A percentile compares a stretch with the other conserved stretches of the same genome.
Conservation (phyloP, 2,888 invertebrate species). For the Toxonevra muliebris region DNA sequence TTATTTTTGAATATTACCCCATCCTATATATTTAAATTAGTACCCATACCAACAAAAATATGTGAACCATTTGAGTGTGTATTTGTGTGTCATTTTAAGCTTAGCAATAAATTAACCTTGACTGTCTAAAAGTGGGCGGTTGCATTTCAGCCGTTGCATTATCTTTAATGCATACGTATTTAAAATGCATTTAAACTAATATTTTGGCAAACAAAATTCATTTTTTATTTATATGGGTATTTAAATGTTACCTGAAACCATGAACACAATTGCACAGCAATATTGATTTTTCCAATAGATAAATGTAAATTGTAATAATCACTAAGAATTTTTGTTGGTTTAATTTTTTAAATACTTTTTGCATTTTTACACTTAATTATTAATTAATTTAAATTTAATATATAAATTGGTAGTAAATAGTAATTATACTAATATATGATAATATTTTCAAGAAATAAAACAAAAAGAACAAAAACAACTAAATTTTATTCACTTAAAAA, state of each 20-base stretch:
- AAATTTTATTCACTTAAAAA: conserved; percentile 4
- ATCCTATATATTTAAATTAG: too few species aligned
- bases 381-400: background rate
- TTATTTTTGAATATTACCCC: too few species aligned
- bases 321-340: conserved; percentile 50
- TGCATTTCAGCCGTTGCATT: too few species aligned
- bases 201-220: too few species aligned
- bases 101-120: too few species aligned
- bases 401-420: background rate
- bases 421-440: background rate
- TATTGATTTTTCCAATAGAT: conserved; percentile 60
- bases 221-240: too few species aligned
- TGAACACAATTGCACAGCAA: conserved; percentile 60
- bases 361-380: conserved; percentile 47
- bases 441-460: conserved; percentile 11
- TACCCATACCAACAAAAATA: too few species aligned
- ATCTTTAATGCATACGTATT: too few species aligned
- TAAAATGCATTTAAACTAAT: too few species aligned
- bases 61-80: too few species aligned
- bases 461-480: conserved; percentile 11
- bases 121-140: too few species aligned
- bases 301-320: conserved; percentile 51
- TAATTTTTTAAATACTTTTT: conserved; percentile 49
- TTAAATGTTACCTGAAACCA: conserved; percentile 54
- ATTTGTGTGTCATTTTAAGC: too few species aligned